A percentile compares a stretch with the other conserved stretches of the same genome.
phyloP scores from a whole-genome alignment of 2,113 vertebrate species.

The Pangasianodon hypophthalmus region DNA sequence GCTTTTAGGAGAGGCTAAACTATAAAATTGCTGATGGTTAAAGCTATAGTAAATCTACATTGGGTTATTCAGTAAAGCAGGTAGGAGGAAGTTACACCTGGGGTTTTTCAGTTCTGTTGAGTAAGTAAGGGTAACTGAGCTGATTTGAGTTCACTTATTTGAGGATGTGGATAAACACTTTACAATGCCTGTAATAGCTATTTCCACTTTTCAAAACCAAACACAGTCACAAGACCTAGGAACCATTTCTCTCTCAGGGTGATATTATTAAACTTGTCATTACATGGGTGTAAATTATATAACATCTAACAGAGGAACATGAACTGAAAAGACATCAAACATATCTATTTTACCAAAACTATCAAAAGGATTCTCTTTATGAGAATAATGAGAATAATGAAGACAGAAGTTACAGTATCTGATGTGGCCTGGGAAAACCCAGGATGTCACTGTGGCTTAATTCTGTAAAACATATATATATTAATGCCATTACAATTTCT shows the following conservation, averaged over 20 bases:
- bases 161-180: slow-evolving; percentile 8
- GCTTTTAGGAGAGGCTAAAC: not conserved
- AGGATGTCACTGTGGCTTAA: not conserved
- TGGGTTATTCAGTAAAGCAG: not conserved
- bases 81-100: slow-evolving; percentile 7
- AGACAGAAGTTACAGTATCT: not conserved
- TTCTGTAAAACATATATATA: not conserved
- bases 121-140: not conserved
- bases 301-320: not conserved
- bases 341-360: not conserved
- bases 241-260: not conserved
- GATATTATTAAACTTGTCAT: not conserved
- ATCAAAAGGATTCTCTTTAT: not conserved
- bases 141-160: slow-evolving; percentile 1
- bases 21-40: not conserved
- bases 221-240: not conserved
- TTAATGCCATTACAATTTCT: too few species aligned
- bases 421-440: not conserved
- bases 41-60: not conserved
- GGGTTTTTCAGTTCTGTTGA: not conserved
- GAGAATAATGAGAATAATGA: not conserved
- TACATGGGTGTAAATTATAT: not conserved
- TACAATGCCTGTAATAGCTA: not conserved
- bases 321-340: not conserved
- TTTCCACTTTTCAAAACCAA: slow-evolving; percentile 4